Percentiles rank a stretch among this genome's conserved stretches.
phyloP scores from a whole-genome alignment of 2,888 invertebrate genomes.

The Stenolophus ochropezus region DNA sequence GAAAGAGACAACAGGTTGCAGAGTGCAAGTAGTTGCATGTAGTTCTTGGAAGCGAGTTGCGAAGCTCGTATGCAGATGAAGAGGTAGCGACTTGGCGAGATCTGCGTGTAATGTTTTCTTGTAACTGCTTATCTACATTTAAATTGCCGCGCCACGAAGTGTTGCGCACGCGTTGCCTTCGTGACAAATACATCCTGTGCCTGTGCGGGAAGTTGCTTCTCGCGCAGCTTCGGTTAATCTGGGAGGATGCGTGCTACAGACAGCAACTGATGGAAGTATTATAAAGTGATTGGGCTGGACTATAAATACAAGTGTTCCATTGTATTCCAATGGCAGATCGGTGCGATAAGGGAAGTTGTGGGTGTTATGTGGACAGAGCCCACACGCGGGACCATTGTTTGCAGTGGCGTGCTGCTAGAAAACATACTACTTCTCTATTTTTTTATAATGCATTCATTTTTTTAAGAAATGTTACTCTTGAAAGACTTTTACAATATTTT shows the following conservation, averaged over 20 bases:
- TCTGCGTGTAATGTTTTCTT: constrained; percentile 53
- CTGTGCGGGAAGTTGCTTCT: constrained; percentile 5
- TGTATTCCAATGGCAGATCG: constrained; percentile 29
- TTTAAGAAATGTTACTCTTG: too few relatives aligned
- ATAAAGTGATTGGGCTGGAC: constrained; percentile 20
- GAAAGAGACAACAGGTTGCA: not conserved
- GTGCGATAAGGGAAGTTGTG: constrained; percentile 32
- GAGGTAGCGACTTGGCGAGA: constrained; percentile 54
- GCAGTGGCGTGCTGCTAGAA: not conserved
- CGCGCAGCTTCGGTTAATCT: not conserved
- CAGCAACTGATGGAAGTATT: not conserved
- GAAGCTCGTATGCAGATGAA: constrained; percentile 54
- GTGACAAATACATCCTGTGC: constrained; percentile 68
- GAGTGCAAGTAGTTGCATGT: not conserved
- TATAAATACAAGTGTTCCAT: constrained; percentile 34
- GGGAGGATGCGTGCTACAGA: not conserved
- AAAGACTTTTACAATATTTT: too few relatives aligned
- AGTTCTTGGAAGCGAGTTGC: not conserved
- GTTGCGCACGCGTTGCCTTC: constrained; percentile 56
- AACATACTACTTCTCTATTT: not conserved
- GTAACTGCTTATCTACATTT: constrained; percentile 67
- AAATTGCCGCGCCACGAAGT: constrained; percentile 67
- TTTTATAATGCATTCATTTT: not conserved
- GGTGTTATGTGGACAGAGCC: constrained; percentile 41
- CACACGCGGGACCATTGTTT: constrained; percentile 50